Evolutionary conservation across 1,140 invertebrate species (phyloP).

Genomic region (Samia ricini): DNA sequence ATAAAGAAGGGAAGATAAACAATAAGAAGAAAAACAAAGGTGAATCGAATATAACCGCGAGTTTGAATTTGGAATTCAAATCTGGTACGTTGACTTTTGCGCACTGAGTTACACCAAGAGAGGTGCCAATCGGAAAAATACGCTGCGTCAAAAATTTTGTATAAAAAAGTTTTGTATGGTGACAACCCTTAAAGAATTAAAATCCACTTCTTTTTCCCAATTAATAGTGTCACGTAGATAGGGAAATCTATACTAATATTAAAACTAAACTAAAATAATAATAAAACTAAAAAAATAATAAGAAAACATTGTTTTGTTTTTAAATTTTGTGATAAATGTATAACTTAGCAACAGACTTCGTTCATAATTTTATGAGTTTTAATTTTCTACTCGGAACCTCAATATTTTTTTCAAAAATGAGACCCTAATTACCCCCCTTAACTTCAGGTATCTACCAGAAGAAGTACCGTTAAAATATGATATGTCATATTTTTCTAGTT

Average conservation of each 20-base stretch:
- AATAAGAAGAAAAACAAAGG: constrained; percentile 74
- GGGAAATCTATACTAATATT: too few relatives aligned
- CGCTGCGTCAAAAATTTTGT: neutral
- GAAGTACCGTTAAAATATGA: neutral
- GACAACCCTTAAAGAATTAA: neutral
- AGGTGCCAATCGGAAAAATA: constrained; percentile 18
- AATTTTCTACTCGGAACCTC: too few relatives aligned
- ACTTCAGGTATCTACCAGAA: too few relatives aligned
- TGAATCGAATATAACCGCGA: constrained; percentile 64
- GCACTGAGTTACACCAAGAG: constrained; percentile 7
- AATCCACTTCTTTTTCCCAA: too few relatives aligned
- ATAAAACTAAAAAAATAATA: neutral
- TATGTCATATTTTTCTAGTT: too few relatives aligned
- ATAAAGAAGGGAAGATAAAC: constrained; percentile 69
- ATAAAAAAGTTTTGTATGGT: neutral
- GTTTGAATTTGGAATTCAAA: constrained; percentile 77
- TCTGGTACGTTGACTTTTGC: constrained; percentile 66
- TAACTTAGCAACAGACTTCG: neutral
- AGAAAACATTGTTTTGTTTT: neutral
- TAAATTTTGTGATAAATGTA: neutral
- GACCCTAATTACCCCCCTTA: neutral
- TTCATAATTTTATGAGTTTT: too few relatives aligned
- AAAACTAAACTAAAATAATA: neutral
- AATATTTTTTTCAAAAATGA: neutral
- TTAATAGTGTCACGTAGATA: too few relatives aligned